Evolutionary conservation across 2,888 invertebrate genomes (phyloP), one percentile per base, ranked within the genome.

Genomic region (Melieria crassipennis): DNA sequence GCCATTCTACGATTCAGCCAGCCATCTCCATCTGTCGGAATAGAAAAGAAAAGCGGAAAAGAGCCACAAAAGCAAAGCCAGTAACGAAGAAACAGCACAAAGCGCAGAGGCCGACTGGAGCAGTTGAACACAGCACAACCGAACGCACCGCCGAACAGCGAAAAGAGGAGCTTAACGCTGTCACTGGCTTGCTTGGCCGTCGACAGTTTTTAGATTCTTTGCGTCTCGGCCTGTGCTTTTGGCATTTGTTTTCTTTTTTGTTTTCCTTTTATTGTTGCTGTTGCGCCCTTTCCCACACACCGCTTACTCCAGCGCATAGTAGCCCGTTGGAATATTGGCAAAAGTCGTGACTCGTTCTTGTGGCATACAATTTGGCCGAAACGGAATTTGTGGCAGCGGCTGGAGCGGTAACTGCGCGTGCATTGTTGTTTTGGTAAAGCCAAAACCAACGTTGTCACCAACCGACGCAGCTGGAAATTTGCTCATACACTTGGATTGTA

Each of bases 141-240:
- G 30, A 30, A 30, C 30, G 30, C 30, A 3, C 30, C 2, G 3
- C 30, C 30, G 30, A 30, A 30, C 30, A 30, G 30, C 30, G 13
- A 50, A 42, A 60, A 71, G 68, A 52, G 61, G 61, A 65, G 67
- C 65, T 48, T 57, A 70, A 73, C 66, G 69, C 72, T 65, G 61
- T 64, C 47, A 61, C 13, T 62, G 43, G 58, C 60, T 65, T 46
- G 46, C 47, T 13, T 10, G 30, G 30, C 45, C 60, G 16, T 56
- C 47, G 58, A 61, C 58, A n/a, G 11, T 13, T 68, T 50, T 48
- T 43, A 13, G 50, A 68, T 63, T 66, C 47, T 63, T 67, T 47
- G 48, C 13, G 43, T 70, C 13, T 55, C 48, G 45, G 30, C 52
- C 47, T 52, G 10, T 46, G 11, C 65, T 13, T 47, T 60, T 60